These are phyloP conservation scores for Daubentonia madagascariensis DNA, from an alignment of 2,113 vertebrate species.

Conservation along the genomic window DNA sequence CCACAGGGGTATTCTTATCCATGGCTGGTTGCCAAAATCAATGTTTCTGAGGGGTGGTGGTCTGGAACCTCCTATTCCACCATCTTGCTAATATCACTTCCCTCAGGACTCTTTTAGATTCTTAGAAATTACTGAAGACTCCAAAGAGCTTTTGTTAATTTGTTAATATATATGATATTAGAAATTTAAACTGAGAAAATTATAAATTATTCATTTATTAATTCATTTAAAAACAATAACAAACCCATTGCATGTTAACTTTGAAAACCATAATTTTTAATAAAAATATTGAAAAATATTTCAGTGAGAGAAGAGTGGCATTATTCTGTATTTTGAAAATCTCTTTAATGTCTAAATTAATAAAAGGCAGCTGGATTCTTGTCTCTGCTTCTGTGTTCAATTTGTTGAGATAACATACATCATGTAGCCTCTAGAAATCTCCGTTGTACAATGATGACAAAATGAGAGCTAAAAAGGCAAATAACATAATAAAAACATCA, in stretches of 20 bases:
- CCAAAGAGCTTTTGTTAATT: neutral
- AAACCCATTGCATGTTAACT: neutral
- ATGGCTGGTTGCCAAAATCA: neutral
- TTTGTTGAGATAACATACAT: neutral
- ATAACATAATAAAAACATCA: neutral
- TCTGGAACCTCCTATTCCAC: no score
- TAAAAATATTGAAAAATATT: neutral
- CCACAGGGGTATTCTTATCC: no score
- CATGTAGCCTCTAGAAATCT: neutral
- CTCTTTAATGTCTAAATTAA: neutral
- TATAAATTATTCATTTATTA: neutral
- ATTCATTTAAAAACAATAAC: neutral
- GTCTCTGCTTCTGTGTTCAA: no score
- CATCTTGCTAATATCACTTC: neutral
- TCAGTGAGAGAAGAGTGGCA: neutral
- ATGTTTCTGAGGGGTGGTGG: no score
- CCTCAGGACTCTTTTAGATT: neutral
- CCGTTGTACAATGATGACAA: neutral
- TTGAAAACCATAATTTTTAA: neutral
- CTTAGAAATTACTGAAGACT: neutral
- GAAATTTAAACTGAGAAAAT: neutral
- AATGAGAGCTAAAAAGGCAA: neutral
- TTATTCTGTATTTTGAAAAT: neutral
- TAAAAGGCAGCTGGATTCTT: neutral
- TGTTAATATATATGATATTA: neutral